These are phyloP conservation scores for Enteromius radiatus DNA, from an alignment of 2,797 vertebrate species.

Conservation along the genomic window DNA sequence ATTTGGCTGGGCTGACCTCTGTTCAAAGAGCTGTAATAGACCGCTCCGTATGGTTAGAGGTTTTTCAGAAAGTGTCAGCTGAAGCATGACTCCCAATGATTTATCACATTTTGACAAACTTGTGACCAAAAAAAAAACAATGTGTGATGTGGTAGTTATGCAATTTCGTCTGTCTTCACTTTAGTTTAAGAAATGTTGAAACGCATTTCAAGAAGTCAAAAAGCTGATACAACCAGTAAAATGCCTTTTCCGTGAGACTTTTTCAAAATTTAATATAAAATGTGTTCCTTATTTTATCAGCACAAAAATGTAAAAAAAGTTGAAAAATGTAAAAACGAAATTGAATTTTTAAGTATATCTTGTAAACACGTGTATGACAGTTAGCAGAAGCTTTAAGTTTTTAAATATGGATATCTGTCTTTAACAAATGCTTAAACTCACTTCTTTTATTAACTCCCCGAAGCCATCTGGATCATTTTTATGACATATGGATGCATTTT, in stretches of 20 bases:
- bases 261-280: neutral
- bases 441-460: neutral
- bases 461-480: too few relatives aligned
- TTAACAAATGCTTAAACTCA: neutral
- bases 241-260: neutral
- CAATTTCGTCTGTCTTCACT: neutral
- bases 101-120: neutral
- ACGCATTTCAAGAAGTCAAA: neutral
- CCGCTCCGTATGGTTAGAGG: neutral
- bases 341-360: too few relatives aligned
- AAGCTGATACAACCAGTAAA: neutral
- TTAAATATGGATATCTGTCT: neutral
- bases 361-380: neutral
- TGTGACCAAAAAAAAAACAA: neutral
- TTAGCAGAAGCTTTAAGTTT: neutral
- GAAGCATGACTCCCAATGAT: neutral
- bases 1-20: neutral
- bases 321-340: neutral
- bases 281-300: neutral
- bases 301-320: neutral
- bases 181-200: too few relatives aligned
- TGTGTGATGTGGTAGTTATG: neutral
- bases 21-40: neutral
- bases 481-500: too few relatives aligned
- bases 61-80: neutral